These are phyloP conservation scores for Scaptomyza polygonia DNA, from an alignment of 2,888 invertebrate genomes.

Conservation along the genomic window DNA sequence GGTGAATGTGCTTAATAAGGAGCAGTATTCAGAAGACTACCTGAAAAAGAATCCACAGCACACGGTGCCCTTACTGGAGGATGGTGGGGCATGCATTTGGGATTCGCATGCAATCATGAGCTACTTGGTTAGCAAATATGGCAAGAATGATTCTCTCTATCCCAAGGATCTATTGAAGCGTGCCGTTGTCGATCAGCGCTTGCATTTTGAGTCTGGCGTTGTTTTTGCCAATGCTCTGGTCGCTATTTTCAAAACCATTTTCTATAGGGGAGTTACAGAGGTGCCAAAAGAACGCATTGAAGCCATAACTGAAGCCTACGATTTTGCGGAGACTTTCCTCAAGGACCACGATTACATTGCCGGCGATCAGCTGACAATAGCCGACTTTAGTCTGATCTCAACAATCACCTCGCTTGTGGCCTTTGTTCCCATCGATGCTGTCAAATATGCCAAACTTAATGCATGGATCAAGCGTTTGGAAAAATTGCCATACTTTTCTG, in stretches of 20 bases:
- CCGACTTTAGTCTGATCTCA: constrained; percentile 65
- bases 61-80: constrained; percentile 79
- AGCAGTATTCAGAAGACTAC: constrained; percentile 64
- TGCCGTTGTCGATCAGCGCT: constrained; percentile 66
- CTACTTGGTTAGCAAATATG: constrained; percentile 78
- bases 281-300: constrained; percentile 47
- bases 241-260: constrained; percentile 6
- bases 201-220: constrained; percentile 43
- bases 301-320: constrained; percentile 34
- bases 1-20: constrained; percentile 49
- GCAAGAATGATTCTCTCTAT: constrained; percentile 71
- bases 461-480: constrained; percentile 67
- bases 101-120: constrained; percentile 82
- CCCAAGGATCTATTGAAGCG: constrained; percentile 75
- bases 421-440: constrained; percentile 44
- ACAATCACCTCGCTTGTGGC: constrained; percentile 18
- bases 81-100: constrained; percentile 68
- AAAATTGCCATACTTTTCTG: constrained; percentile 69
- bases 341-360: constrained; percentile 48
- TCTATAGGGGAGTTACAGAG: constrained; percentile 18
- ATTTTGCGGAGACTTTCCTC: constrained; percentile 52
- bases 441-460: constrained; percentile 52
- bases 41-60: constrained; percentile 80
- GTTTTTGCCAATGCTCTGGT: constrained; percentile 26
- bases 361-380: constrained; percentile 68